Percentiles rank a stretch among this genome's conserved stretches.
Evolutionary conservation across 2,888 invertebrate species (phyloP).

Genomic region (Melolontha melolontha): DNA sequence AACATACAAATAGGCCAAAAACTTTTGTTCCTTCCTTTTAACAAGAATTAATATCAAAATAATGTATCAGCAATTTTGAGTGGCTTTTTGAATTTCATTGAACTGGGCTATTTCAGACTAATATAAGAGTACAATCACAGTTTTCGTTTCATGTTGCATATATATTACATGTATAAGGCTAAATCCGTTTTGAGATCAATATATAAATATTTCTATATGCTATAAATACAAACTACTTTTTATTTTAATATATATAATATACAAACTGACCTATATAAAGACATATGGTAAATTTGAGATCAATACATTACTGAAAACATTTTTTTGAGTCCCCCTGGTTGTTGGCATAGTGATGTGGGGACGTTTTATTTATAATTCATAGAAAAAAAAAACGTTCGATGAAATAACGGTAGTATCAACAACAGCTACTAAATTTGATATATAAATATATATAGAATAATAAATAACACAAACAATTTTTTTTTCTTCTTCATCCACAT

Average conservation of each 20-base stretch:
- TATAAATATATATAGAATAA: conserved; percentile 27
- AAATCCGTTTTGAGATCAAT: conserved; percentile 32
- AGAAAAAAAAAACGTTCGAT: background rate
- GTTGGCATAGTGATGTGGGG: background rate
- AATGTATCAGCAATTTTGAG: conserved; percentile 20
- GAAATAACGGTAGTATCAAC: conserved; percentile 25
- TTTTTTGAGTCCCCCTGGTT: conserved; percentile 1
- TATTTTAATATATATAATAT: conserved; percentile 24
- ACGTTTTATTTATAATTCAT: no score
- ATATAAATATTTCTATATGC: conserved; percentile 28
- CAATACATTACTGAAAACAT: conserved; percentile 41
- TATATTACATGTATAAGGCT: conserved; percentile 3
- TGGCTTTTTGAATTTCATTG: conserved; percentile 13
- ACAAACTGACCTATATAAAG: conserved; percentile 33
- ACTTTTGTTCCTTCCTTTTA: background rate
- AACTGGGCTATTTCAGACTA: conserved; percentile 3
- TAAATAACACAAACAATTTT: conserved; percentile 36
- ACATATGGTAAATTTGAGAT: conserved; percentile 40
- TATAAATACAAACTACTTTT: conserved; percentile 25
- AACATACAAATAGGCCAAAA: conserved; percentile 25
- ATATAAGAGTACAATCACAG: conserved; percentile 30
- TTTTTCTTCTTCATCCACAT: conserved; percentile 27
- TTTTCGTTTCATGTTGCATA: conserved; percentile 12
- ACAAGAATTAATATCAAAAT: conserved; percentile 13
- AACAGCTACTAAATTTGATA: conserved; percentile 36